Evolutionary conservation across 2,113 vertebrate species (phyloP).

Genomic region (Mesocricetus auratus): DNA sequence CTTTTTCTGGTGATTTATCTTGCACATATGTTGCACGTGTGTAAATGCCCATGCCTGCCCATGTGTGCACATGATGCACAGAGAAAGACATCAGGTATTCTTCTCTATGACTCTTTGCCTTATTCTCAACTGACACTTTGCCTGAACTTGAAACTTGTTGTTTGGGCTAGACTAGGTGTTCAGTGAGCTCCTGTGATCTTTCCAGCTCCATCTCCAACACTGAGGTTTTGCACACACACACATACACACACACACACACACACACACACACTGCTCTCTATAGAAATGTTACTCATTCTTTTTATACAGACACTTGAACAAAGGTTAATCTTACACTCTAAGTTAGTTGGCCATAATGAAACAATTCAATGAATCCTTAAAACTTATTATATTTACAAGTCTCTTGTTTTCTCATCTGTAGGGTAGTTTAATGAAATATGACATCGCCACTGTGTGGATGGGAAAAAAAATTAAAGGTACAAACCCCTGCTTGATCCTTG

Average conservation of each 20-base stretch:
- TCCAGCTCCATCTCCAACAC: not conserved
- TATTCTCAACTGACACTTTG: not conserved
- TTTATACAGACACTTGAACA: not conserved
- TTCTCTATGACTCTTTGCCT: not conserved
- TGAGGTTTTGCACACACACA: not conserved
- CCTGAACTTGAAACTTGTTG: not conserved
- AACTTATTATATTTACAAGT: not conserved
- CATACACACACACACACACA: not conserved
- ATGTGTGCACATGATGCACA: not conserved
- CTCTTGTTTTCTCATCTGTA: no score
- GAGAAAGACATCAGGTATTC: not conserved
- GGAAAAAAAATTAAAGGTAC: not conserved
- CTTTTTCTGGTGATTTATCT: not conserved
- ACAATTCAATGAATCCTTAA: not conserved
- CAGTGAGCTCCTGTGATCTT: not conserved
- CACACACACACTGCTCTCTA: not conserved
- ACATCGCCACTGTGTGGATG: no score
- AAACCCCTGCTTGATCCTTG: not conserved
- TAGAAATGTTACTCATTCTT: not conserved
- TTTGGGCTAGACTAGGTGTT: not conserved
- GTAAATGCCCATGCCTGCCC: not conserved
- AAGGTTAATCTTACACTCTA: conserved; percentile 31
- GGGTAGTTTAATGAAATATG: no score
- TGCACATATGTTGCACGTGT: not conserved
- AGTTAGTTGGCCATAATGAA: not conserved